Conservation (phyloP, 2,888 invertebrate species). For the Nemotelus pantherinus region DNA sequence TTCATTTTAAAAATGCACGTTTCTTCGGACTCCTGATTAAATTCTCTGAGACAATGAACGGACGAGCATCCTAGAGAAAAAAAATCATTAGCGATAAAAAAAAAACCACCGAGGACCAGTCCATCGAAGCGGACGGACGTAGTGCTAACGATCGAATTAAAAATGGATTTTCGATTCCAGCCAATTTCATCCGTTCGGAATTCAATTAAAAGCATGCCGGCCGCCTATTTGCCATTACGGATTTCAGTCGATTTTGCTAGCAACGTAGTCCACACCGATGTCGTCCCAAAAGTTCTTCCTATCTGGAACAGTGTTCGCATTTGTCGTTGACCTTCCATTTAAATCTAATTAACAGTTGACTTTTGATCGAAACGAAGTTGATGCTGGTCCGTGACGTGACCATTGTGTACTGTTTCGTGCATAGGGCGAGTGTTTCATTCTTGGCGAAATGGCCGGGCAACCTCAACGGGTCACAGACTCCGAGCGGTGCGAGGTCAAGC, state of each 20-base stretch:
- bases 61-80: too few relatives aligned
- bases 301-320: neutral
- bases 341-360: constrained; percentile 29
- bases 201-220: constrained; percentile 14
- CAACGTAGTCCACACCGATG: neutral
- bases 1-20: too few relatives aligned
- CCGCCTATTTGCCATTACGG: neutral
- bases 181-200: neutral
- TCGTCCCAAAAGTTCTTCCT: neutral
- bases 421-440: neutral
- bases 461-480: too few relatives aligned
- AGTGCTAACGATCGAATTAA: neutral
- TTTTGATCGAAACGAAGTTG: constrained; percentile 17
- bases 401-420: neutral
- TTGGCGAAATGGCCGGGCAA: neutral
- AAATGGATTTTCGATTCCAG: neutral
- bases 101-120: too few relatives aligned
- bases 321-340: constrained; percentile 32
- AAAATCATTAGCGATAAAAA: too few relatives aligned
- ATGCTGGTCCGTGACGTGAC: neutral
- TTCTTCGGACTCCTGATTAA: too few relatives aligned
- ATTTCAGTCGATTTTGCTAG: neutral
- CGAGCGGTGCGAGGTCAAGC: neutral
- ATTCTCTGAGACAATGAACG: too few relatives aligned
- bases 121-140: too few relatives aligned